Conservation (phyloP, 2,113 vertebrate genomes). For the Ranitomeya variabilis region DNA sequence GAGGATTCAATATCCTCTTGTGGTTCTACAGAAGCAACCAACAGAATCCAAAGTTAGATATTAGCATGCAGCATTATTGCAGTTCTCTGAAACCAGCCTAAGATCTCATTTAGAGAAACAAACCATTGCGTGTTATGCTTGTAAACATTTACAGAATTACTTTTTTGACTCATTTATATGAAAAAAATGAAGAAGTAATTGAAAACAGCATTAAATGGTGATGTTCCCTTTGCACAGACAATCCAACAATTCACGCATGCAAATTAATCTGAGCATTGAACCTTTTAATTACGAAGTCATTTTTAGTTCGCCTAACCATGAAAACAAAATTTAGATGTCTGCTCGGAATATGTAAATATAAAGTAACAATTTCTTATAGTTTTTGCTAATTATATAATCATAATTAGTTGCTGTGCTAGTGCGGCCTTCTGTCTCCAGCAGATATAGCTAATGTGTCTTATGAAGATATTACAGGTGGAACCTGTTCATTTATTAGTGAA, state of each 20-base stretch:
- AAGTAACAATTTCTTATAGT: constrained; percentile 40
- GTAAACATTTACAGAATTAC: neutral
- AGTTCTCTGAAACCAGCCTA: too few species aligned
- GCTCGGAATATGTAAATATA: constrained; percentile 51
- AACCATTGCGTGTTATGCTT: neutral
- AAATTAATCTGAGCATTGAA: constrained; percentile 52
- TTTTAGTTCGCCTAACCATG: constrained; percentile 47
- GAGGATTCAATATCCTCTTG: too few species aligned
- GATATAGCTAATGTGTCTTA: constrained; percentile 67
- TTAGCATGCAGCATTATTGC: too few species aligned
- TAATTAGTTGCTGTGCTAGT: constrained; percentile 61
- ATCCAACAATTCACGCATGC: constrained; percentile 40
- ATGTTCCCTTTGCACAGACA: constrained; percentile 39
- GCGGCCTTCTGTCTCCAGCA: constrained; percentile 61
- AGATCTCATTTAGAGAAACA: neutral
- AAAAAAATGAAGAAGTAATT: constrained; percentile 45
- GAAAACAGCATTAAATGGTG: constrained; percentile 26
- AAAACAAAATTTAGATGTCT: constrained; percentile 40
- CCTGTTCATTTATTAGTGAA: constrained; percentile 66
- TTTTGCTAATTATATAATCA: neutral
- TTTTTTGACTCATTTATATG: constrained; percentile 28
- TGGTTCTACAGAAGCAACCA: too few species aligned
- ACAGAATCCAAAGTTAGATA: too few species aligned
- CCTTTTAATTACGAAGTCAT: constrained; percentile 50
- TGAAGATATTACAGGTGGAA: constrained; percentile 63